phyloP scores from a whole-genome alignment of 2,888 invertebrate species.

The Diarsia rubi region DNA sequence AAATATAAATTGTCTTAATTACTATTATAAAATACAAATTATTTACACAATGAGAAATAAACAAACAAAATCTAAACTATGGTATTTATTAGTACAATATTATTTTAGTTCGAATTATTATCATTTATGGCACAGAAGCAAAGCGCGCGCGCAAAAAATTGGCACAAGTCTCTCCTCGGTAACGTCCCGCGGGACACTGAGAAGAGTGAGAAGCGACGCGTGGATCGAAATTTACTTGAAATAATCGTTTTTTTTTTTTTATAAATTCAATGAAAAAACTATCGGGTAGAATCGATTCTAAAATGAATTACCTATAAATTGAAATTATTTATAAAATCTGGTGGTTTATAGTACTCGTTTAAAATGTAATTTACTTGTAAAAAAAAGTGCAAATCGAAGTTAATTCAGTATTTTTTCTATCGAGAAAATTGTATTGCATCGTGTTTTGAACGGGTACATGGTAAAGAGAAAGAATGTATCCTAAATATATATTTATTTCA shows the following conservation, averaged over 20 bases:
- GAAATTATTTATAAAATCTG: neutral
- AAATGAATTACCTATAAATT: conserved; percentile 4
- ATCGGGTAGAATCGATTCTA: conserved; percentile 4
- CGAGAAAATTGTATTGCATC: conserved; percentile 2
- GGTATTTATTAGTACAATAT: neutral
- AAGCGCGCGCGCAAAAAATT: conserved; percentile 8
- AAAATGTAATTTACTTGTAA: conserved; percentile 1
- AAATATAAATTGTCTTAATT: neutral
- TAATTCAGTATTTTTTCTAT: conserved; percentile 5
- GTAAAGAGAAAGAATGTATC: neutral
- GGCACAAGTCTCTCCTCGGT: too few species aligned
- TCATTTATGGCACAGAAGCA: neutral
- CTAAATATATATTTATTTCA: conserved; percentile 2
- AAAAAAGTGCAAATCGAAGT: conserved; percentile 10
- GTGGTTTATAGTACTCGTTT: neutral
- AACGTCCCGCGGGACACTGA: neutral
- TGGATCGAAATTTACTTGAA: neutral
- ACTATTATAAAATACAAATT: neutral
- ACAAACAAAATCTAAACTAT: neutral
- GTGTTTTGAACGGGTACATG: conserved; percentile 6
- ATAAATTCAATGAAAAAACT: neutral
- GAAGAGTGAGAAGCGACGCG: conserved; percentile 11
- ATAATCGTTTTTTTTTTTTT: neutral
- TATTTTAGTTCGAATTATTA: neutral
- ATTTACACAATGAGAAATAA: neutral